These are phyloP conservation scores for Mechanitis mazaeus DNA, from an alignment of 2,888 invertebrate species.

Conservation along the genomic window DNA sequence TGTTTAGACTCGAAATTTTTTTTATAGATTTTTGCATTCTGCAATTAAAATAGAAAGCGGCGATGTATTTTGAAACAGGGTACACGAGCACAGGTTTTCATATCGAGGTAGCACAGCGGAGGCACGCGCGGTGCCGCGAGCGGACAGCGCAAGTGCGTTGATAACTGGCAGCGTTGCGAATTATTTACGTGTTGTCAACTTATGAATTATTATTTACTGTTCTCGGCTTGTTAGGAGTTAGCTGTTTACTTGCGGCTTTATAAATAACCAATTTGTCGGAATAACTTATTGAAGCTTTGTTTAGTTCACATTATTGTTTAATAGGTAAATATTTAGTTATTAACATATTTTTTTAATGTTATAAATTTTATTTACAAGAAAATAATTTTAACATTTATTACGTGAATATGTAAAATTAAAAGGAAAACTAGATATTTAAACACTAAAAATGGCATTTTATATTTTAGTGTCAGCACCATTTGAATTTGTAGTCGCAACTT, in stretches of 20 bases:
- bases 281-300: too few species aligned
- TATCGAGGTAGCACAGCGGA: conserved; percentile 37
- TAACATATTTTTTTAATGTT: too few species aligned
- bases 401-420: too few species aligned
- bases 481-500: conserved; percentile 6
- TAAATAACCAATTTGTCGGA: too few species aligned
- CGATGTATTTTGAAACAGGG: conserved; percentile 25
- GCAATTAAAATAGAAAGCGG: conserved; percentile 15
- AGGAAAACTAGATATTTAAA: too few species aligned
- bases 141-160: conserved; percentile 63
- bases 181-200: conserved; percentile 71
- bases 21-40: background rate
- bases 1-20: background rate
- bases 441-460: too few species aligned
- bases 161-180: conserved; percentile 63
- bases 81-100: conserved; percentile 17
- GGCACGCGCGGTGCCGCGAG: conserved; percentile 53
- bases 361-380: too few species aligned
- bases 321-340: too few species aligned
- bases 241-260: background rate
- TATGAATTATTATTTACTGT: conserved; percentile 62
- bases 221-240: conserved; percentile 12
- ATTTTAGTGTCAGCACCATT: too few species aligned
- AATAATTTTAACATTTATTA: too few species aligned
- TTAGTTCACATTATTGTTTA: too few species aligned